Percentiles rank a stretch among this genome's conserved stretches.
Conservation (phyloP, 2,888 invertebrate genomes). For the Chymomyza procnemis region DNA sequence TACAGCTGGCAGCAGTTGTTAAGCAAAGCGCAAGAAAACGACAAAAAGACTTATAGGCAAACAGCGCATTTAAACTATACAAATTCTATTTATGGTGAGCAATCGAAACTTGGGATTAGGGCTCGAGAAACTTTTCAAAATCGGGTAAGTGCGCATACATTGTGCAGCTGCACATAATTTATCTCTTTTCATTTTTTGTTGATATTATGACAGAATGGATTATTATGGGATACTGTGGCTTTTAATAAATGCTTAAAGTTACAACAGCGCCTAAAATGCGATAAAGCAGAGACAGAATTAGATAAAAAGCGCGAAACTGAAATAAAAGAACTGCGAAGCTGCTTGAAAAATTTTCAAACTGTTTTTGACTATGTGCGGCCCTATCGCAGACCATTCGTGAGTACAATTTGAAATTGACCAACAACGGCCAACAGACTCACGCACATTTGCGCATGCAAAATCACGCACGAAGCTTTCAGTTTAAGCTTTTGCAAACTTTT, state of each 20-base stretch:
- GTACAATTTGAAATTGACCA: slow-evolving; percentile 29
- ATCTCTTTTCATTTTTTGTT: no score
- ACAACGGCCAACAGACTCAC: slow-evolving; percentile 16
- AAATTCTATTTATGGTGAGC: neutral
- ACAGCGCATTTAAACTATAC: neutral
- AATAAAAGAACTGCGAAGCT: neutral
- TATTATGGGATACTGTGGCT: neutral
- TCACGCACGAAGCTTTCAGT: slow-evolving; percentile 18
- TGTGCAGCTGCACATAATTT: neutral
- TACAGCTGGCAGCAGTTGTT: neutral
- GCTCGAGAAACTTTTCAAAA: neutral
- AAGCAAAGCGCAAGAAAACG: neutral
- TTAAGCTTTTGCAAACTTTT: slow-evolving; percentile 23
- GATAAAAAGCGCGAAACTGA: neutral
- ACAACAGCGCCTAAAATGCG: neutral
- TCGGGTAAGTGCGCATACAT: neutral
- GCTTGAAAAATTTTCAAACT: slow-evolving; percentile 17
- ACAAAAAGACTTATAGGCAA: neutral
- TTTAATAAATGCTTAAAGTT: neutral
- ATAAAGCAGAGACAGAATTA: neutral
- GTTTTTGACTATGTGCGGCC: slow-evolving; percentile 19
- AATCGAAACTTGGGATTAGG: neutral
- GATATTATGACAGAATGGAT: no score
- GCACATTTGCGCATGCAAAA: neutral
- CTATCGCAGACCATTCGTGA: slow-evolving; percentile 18